Evolutionary conservation across 1,140 invertebrate genomes (phyloP).

Genomic region (Vollenhovia emeryi): DNA sequence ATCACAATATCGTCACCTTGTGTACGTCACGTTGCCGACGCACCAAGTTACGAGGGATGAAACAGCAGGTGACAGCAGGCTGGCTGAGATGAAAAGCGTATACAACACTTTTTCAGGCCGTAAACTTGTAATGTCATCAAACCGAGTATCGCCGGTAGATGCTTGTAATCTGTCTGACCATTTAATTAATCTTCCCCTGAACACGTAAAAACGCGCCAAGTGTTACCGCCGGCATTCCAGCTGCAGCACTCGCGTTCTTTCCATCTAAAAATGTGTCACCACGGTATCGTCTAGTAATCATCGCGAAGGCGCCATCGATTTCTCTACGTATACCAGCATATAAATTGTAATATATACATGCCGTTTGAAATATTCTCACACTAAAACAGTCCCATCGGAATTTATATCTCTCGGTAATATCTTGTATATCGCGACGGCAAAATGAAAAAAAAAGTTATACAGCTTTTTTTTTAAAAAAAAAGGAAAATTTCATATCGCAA

Average conservation of each 20-base stretch:
- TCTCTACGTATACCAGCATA: not conserved
- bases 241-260: not conserved
- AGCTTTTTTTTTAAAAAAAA: not conserved
- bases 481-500: constrained; percentile 12
- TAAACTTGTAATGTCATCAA: constrained; percentile 81
- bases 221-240: constrained; percentile 1
- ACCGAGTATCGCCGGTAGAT: constrained; percentile 65
- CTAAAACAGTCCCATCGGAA: constrained; percentile 13
- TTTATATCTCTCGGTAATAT: not conserved
- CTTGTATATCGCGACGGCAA: not conserved
- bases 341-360: not conserved
- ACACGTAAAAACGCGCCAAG: constrained; percentile 73
- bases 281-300: not conserved
- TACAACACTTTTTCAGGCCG: constrained; percentile 76
- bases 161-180: constrained; percentile 79
- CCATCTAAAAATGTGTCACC: constrained; percentile 6
- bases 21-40: constrained; percentile 13
- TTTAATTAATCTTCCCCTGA: constrained; percentile 81
- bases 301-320: not conserved
- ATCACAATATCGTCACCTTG: constrained; percentile 15
- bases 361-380: constrained; percentile 1
- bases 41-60: constrained; percentile 20
- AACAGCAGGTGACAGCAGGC: not conserved
- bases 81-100: not conserved
- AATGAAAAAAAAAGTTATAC: not conserved